Percentiles rank a stretch among this genome's conserved stretches.
Conservation (phyloP, 2,797 vertebrate species). For the Manis pentadactyla region DNA sequence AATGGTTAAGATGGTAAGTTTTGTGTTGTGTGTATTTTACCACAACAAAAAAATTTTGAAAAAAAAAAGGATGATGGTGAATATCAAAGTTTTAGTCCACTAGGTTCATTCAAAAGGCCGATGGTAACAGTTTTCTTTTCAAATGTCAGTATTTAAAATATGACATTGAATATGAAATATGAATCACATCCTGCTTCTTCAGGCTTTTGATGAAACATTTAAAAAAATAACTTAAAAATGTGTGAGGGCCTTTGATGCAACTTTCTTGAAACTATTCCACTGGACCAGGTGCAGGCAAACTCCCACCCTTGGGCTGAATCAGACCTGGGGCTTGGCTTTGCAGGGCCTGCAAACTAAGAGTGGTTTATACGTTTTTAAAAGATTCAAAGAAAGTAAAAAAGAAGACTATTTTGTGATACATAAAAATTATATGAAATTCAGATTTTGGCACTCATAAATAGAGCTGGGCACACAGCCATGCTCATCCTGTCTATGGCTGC, state of each 20-base stretch:
- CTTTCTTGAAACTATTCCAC: not conserved
- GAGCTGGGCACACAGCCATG: not conserved
- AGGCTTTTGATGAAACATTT: not conserved
- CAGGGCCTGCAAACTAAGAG: not conserved
- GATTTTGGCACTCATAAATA: not conserved
- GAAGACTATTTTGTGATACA: not conserved
- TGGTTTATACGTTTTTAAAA: not conserved
- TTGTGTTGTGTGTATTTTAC: not conserved
- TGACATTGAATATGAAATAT: not conserved
- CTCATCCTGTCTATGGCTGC: not conserved
- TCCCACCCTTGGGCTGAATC: fast-evolving
- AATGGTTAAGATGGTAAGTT: too few species aligned
- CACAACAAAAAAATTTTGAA: not conserved
- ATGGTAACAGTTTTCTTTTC: not conserved
- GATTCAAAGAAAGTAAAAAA: not conserved
- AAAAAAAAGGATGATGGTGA: not conserved
- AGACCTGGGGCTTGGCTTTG: fast-evolving
- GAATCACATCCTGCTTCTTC: constrained; percentile 62
- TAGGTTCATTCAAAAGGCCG: not conserved
- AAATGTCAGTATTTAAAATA: constrained; percentile 46
- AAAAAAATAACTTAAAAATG: not conserved
- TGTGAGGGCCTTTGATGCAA: not conserved
- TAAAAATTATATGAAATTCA: not conserved
- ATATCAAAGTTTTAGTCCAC: not conserved
- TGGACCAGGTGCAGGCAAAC: fast-evolving